Base-by-base conservation (phyloP, 2,888 invertebrate genomes). In the Agriotes lineatus region DNA sequence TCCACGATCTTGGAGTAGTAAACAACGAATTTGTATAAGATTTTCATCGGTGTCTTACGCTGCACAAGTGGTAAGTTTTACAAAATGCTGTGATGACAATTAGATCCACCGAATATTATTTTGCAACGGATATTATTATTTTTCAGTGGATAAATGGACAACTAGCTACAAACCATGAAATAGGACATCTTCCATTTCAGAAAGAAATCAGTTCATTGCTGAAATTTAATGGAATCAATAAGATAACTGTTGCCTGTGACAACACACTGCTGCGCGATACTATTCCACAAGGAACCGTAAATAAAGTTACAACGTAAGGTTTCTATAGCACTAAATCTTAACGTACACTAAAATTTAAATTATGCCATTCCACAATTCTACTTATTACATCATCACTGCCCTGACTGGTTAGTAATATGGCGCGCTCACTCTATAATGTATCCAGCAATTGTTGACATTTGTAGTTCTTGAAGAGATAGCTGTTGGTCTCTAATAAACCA, bases 181-280 rank as follows among this genome's bases (percentile, higher is more conserved):
- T 99, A 42, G 99, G 99, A 0, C 98, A 99, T 85, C 86, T 99
- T 52, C 99, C 99, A 0, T 99, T 99, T 82, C 93, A 96, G 82
- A 89, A 88, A 1, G 97, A 97, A 72, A 88, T 99, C 54, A 92
- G 93, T 0, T 82, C 88, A 16, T 82, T 85, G 22, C 81, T 97
- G 0, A 85, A 85, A 59, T 92, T 87, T 81, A 93, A 92, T 37
- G 85, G 84, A 59, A 90, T 90, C 80, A 96, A 97, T 83, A 86
- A 91, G 18, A 86, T 98, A 7, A 97, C 97, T 0, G 95, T 99
- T 0, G 95, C 96, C 4, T 93, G 98, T 35, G 98, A 99, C 86
- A 99, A 99, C 82, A 96, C 94, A 0, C 86, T 99, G 9, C 88
- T 93, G 4, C 88, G 91, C 39, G 92, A 92, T 19, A 97, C 97